Evolutionary conservation across 2,797 vertebrate genomes (phyloP).

Genomic region (Hapalemur alaotrensis): DNA sequence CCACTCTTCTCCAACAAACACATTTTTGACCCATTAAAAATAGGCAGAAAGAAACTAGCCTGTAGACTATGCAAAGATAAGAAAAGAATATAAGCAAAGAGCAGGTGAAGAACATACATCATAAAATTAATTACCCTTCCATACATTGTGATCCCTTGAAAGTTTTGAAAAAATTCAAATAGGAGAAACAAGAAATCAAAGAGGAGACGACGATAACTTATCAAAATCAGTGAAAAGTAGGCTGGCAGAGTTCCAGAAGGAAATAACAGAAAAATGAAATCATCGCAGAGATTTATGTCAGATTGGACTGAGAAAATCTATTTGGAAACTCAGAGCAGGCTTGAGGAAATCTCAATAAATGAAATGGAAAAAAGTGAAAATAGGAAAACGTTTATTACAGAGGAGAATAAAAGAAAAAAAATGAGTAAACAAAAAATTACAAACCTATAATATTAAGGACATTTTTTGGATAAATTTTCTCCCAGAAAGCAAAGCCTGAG

Average conservation of each 20-base stretch:
- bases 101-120: neutral
- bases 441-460: neutral
- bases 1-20: neutral
- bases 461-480: neutral
- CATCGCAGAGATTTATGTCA: neutral
- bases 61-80: neutral
- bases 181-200: neutral
- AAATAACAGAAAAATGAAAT: neutral
- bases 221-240: neutral
- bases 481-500: neutral
- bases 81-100: neutral
- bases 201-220: neutral
- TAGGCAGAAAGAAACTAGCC: neutral
- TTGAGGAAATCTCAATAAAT: neutral
- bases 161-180: neutral
- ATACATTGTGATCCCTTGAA: neutral
- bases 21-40: neutral
- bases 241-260: neutral
- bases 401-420: neutral
- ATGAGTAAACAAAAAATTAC: neutral
- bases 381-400: neutral
- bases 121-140: neutral
- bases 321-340: neutral
- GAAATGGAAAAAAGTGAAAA: neutral
- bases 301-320: neutral